Conservation (phyloP, 2,888 invertebrate genomes). For the Clusia tigrina region DNA sequence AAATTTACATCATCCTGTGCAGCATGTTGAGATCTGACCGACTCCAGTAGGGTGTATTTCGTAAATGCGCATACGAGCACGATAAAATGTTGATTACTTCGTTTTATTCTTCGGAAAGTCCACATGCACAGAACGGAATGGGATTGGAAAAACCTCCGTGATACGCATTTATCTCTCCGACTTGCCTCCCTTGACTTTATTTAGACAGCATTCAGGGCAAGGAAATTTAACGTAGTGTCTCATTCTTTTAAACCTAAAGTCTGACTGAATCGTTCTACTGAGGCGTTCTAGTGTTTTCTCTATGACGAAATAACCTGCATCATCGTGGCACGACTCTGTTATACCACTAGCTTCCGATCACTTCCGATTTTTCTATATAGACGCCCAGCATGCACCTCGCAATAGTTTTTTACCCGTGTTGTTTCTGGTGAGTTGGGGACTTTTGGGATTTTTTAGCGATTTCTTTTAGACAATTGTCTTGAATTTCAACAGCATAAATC, state of each 20-base stretch:
- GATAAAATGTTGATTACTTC: no score
- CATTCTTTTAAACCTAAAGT: not conserved
- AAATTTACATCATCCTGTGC: no score
- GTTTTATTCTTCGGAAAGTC: no score
- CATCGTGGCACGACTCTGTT: not conserved
- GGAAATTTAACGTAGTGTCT: not conserved
- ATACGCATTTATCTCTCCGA: not conserved
- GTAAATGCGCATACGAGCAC: no score
- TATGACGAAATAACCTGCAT: not conserved
- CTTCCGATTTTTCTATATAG: not conserved
- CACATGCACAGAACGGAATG: not conserved
- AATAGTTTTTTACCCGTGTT: not conserved
- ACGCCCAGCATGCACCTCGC: not conserved
- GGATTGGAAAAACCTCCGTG: not conserved
- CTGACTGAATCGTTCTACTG: no score
- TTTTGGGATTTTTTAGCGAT: not conserved
- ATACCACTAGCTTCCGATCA: not conserved
- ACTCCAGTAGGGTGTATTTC: no score
- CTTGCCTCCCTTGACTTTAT: not conserved
- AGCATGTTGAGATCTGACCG: no score
- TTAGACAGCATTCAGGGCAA: not conserved
- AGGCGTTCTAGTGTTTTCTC: not conserved
- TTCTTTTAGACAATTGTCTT: no score
- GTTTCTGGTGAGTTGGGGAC: no score
- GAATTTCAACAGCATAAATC: not conserved